Conservation (phyloP, 2,888 invertebrate genomes). For the Mesochorus sp. region DNA sequence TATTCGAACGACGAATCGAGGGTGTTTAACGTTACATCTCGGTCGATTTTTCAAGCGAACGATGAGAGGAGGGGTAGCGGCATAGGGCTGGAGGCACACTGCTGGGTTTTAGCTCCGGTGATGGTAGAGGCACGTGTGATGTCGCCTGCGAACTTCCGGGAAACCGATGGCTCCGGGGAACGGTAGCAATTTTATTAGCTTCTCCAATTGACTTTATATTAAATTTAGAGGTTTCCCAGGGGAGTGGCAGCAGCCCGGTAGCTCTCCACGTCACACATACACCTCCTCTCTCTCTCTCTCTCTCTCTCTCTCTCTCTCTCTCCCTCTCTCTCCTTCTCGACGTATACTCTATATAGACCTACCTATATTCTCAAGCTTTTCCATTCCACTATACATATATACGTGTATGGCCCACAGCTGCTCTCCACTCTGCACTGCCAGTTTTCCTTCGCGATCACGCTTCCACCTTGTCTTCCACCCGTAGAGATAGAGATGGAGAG, state of each 20-base stretch:
- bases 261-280: conserved; percentile 51
- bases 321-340: background rate
- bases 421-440: conserved; percentile 30
- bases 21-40: conserved; percentile 77
- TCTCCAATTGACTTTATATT: conserved; percentile 80
- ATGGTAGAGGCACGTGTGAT: conserved; percentile 49
- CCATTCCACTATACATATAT: background rate
- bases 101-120: conserved; percentile 35
- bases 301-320: background rate
- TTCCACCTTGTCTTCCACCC: conserved; percentile 55
- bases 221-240: conserved; percentile 79
- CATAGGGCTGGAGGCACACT: conserved; percentile 8
- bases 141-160: conserved; percentile 48
- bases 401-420: conserved; percentile 37
- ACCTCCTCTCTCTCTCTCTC: background rate
- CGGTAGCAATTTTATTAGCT: conserved; percentile 79
- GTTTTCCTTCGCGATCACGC: conserved; percentile 63
- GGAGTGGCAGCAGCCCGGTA: conserved; percentile 67
- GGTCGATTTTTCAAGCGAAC: conserved; percentile 76
- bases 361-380: background rate
- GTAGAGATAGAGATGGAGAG: background rate
- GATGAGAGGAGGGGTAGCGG: conserved; percentile 21
- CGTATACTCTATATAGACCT: background rate
- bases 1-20: conserved; percentile 71
- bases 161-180: conserved; percentile 71